Percentiles rank a stretch among this genome's conserved stretches.
These are phyloP conservation scores for Bubo scandiacus DNA, from an alignment of 2,113 vertebrate genomes.

Conservation along the genomic window DNA sequence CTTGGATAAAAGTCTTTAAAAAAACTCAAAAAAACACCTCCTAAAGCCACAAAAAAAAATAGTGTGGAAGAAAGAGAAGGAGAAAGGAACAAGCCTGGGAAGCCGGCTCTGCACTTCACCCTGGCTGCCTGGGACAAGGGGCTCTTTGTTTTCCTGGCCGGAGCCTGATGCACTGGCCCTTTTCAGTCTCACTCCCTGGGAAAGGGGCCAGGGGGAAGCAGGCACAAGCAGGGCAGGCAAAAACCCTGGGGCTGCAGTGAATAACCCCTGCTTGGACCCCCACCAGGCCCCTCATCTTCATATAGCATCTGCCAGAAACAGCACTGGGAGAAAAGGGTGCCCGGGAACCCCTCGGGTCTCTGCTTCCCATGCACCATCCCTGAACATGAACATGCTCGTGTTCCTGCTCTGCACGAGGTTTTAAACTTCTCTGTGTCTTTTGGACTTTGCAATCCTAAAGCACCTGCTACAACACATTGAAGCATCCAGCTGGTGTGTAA, in stretches of 20 bases:
- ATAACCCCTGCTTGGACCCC: not conserved
- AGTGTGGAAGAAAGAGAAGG: conserved; percentile 24
- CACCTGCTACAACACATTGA: not conserved
- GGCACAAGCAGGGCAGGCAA: conserved; percentile 36
- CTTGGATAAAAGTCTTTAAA: conserved; percentile 11
- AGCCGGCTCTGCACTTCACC: conserved; percentile 38
- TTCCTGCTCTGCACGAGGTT: not conserved
- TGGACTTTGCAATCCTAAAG: not conserved
- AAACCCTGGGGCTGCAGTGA: not conserved
- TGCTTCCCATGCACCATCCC: not conserved
- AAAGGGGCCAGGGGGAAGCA: conserved; percentile 36
- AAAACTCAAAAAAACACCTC: not conserved
- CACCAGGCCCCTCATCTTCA: not conserved
- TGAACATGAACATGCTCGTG: not conserved
- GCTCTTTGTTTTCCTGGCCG: conserved; percentile 53
- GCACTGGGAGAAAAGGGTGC: not conserved
- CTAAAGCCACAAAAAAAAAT: not conserved
- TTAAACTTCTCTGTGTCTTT: not conserved
- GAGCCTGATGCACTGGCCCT: conserved; percentile 42
- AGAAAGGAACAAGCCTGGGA: conserved; percentile 51
- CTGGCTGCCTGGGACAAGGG: conserved; percentile 25
- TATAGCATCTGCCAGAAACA: not conserved
- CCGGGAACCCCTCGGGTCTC: not conserved
- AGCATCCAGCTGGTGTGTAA: not conserved
- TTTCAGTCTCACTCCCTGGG: conserved; percentile 53